These are phyloP conservation scores for Drosophila sulfurigaster DNA, from an alignment of 1,140 invertebrate species.

Conservation along the genomic window DNA sequence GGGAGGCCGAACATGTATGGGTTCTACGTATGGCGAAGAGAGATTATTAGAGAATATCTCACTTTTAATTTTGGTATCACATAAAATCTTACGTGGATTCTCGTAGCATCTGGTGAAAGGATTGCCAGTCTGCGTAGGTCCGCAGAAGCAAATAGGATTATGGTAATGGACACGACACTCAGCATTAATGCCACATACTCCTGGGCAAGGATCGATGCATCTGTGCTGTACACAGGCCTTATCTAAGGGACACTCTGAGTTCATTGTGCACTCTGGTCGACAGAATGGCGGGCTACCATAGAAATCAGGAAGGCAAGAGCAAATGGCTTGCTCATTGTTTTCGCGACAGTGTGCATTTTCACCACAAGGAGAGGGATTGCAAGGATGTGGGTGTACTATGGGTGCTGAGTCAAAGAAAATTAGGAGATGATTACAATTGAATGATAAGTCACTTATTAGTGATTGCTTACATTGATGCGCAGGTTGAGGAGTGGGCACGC, in stretches of 20 bases:
- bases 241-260: slow-evolving; percentile 90
- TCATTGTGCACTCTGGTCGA: slow-evolving; percentile 90
- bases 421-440: slow-evolving; percentile 83
- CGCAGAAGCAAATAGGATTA: slow-evolving; percentile 90
- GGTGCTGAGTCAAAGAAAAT: slow-evolving; percentile 35
- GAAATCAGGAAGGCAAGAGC: slow-evolving; percentile 89
- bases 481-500: slow-evolving; percentile 55
- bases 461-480: slow-evolving; percentile 86
- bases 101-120: slow-evolving; percentile 88
- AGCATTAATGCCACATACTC: slow-evolving; percentile 90
- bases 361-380: slow-evolving; percentile 90
- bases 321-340: slow-evolving; percentile 89
- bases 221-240: slow-evolving; percentile 89
- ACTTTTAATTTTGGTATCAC: background rate
- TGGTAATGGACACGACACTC: slow-evolving; percentile 90
- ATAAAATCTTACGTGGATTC: slow-evolving; percentile 74
- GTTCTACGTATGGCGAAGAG: slow-evolving; percentile 21
- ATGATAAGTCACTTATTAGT: background rate
- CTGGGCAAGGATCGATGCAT: slow-evolving; percentile 91
- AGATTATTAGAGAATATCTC: slow-evolving; percentile 16
- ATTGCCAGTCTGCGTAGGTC: slow-evolving; percentile 90
- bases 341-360: slow-evolving; percentile 89
- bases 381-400: slow-evolving; percentile 83
- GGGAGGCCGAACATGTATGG: slow-evolving; percentile 21
- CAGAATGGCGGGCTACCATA: slow-evolving; percentile 91